Base-by-base conservation (phyloP, 2,113 vertebrate species). In the Gasterosteus aculeatus region DNA sequence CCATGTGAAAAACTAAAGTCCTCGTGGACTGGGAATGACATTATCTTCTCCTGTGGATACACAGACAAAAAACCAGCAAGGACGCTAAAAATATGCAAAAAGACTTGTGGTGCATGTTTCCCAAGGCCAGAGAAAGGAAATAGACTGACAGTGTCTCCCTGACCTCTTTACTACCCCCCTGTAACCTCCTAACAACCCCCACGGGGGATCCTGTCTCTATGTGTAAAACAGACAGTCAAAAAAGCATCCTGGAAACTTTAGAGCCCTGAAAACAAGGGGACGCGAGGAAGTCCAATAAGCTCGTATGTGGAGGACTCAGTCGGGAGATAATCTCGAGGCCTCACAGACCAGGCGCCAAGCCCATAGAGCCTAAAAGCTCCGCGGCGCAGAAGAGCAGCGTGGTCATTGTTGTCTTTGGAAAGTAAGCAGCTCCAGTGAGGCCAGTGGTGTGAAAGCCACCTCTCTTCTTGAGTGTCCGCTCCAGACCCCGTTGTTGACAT, bases 81-180 rank as follows among this genome's bases (percentile, higher is more conserved):
- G 80, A 84, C 67, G 72, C 89, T 91, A 92, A 92, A 93, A 94
- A 93, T 92, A 89, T 88, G 88, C 78, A 78, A 82, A 26, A 88
- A 82, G 86, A 91, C 89, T 92, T 91, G 89, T 85, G 91, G 90
- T 92, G 85, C 87, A 91, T 56, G 87, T 92, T 95, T 95, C 93
- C 92, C 93, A 95, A 95, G 93, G 93, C 91, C 90, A 88, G 92
- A 83, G 87, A 92, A 91, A 93, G 94, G 94, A 94, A 95, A 93
- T 93, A 92, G 92, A 93, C 87, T 85, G 85, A 90, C 92, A 93
- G 90, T 92, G 92, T 93, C 92, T 93, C 93, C 88, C 87, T 93
- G 93, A 93, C 91, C 94, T 69, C 77, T 85, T 89, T 85, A 88
- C 85, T 86, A 87, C 80, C 89, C 89, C 91, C 78, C 75, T 81